These are phyloP conservation scores for Epinephelus lanceolatus DNA, from an alignment of 2,113 vertebrate species.

Conservation along the genomic window DNA sequence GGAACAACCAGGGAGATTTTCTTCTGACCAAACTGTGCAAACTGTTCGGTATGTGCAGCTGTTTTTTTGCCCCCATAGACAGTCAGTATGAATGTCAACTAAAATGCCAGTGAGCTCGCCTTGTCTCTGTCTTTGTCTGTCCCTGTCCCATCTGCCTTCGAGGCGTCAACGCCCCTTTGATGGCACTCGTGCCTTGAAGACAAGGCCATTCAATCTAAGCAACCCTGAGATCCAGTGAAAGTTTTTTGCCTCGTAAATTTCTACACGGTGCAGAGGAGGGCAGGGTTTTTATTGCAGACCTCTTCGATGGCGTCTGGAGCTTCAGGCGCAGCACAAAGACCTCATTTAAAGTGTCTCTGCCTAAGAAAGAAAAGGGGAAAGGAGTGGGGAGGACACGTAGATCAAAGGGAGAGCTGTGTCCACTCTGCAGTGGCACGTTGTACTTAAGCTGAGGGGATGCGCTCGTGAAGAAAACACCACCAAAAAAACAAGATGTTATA, in stretches of 20 bases:
- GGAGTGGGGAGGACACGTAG: constrained; percentile 9
- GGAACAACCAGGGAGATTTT: neutral
- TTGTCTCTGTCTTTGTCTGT: constrained; percentile 18
- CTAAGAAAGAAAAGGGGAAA: constrained; percentile 17
- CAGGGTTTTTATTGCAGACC: constrained; percentile 49
- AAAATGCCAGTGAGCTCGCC: neutral
- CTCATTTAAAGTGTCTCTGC: constrained; percentile 46
- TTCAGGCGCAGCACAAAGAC: constrained; percentile 44
- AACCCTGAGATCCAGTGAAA: constrained; percentile 47
- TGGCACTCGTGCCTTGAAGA: constrained; percentile 55
- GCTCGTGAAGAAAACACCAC: no score
- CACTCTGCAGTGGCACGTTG: neutral
- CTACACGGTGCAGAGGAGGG: constrained; percentile 20
- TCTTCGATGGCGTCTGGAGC: constrained; percentile 32
- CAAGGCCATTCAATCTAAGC: constrained; percentile 52
- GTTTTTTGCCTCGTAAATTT: constrained; percentile 54
- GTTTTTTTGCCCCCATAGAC: neutral
- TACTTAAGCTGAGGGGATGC: neutral
- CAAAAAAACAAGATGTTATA: no score
- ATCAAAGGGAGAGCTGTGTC: constrained; percentile 34
- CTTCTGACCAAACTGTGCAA: neutral
- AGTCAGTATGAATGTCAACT: neutral
- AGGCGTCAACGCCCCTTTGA: constrained; percentile 18
- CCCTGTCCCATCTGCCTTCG: neutral
- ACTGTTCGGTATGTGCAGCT: neutral